phyloP scores from a whole-genome alignment of 2,113 vertebrate genomes.

The Barnardius zonarius region DNA sequence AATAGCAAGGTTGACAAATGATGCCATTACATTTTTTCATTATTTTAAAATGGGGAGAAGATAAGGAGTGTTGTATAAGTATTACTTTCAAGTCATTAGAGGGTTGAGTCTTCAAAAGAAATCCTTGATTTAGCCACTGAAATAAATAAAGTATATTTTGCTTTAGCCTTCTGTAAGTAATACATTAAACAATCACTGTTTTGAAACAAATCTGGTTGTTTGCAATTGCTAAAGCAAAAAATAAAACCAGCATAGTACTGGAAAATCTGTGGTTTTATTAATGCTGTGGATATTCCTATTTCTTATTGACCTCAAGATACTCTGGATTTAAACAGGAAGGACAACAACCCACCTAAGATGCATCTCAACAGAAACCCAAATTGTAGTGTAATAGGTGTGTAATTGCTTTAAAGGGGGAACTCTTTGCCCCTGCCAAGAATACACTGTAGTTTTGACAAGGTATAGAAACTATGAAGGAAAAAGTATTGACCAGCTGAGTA shows the following conservation, averaged over 20 bases:
- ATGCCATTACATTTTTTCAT: constrained; percentile 51
- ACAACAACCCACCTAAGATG: background rate
- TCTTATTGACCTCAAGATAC: background rate
- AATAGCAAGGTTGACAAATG: constrained; percentile 48
- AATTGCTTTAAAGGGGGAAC: background rate
- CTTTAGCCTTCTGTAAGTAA: background rate
- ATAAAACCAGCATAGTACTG: background rate
- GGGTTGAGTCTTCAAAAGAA: constrained; percentile 9
- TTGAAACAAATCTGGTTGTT: background rate
- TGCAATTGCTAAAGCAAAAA: background rate
- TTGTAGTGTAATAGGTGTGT: background rate
- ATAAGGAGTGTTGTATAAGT: background rate
- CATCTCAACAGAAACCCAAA: background rate
- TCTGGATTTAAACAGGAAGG: background rate
- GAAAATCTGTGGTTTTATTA: background rate
- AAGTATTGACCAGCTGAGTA: background rate
- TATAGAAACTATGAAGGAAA: background rate
- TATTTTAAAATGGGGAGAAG: constrained; percentile 45
- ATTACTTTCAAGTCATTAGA: constrained; percentile 31
- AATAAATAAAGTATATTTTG: background rate
- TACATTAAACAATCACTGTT: background rate
- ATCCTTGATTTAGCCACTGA: background rate
- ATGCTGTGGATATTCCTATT: background rate
- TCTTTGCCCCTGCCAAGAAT: background rate
- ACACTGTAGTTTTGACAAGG: background rate